Evolutionary conservation across 2,797 vertebrate species (phyloP), one percentile per base, ranked within the genome.

Genomic region (Gambelia wislizenii): DNA sequence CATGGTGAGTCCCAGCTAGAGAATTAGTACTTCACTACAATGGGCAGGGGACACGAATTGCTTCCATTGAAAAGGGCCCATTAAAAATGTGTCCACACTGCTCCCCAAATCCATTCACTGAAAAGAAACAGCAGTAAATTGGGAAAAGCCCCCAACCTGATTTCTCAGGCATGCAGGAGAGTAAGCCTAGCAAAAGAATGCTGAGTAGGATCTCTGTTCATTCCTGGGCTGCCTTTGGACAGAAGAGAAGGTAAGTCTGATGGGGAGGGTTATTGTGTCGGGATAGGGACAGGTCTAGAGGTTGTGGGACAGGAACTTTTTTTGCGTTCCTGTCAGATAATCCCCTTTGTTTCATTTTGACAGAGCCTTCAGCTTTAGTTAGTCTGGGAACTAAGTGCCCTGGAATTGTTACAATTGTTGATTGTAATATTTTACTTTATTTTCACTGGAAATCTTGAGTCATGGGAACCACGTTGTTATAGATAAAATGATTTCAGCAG

Each of bases 401-500:
- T 67, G 64, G 64, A 67, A 30, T 67, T 33, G 64, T 67, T 67
- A 10, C 30, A 67, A 49, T n/a, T 49, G 64, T 42, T 76, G 44
- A 54, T 83, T 61, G 30, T 77, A 83, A 54, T 14, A 22, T 72
- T 39, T 74, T 14, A 22, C 61, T 39, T 74, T 79, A 42, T 74
- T 89, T 80, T 49, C n/a, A 30, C 39, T 85, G 78, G 67, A 85
- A 74, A 84, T 80, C 54, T 85, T 74, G 67, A 87, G 25, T 80
- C 67, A 85, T 6, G 22, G 20, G 44, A 85, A 36, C 49, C 18
- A 69, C 42, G 6, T 56, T 44, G 18, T 67, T 81, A 54, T 47
- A 39, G 25, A 72, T 56, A 79, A 75, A 87, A 59, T 36, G 6
- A 52, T 82, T 82, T 81, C 52, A n/a, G 18, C 54, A 87, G 59